Evolutionary conservation across 2,797 vertebrate species (phyloP).

Genomic region (Accipiter superciliosus): DNA sequence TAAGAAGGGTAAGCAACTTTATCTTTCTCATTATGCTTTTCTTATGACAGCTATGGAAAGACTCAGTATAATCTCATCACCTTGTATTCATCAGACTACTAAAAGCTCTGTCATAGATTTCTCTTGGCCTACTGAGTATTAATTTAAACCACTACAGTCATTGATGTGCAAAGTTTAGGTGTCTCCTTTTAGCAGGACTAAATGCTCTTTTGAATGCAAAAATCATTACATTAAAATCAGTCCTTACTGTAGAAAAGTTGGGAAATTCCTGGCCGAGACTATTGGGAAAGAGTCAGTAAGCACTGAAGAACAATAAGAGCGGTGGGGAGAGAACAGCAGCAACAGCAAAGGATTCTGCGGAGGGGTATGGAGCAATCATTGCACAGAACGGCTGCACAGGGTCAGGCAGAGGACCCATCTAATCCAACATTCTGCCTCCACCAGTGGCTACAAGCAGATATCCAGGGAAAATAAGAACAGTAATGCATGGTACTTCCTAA

Average conservation of each 20-base stretch:
- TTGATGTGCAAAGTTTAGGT: not conserved
- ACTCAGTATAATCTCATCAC: conserved; percentile 36
- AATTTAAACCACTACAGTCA: not conserved
- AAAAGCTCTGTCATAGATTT: conserved; percentile 21
- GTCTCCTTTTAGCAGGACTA: not conserved
- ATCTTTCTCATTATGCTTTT: conserved; percentile 29
- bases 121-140: not conserved
- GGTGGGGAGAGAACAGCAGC: not conserved
- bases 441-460: not conserved
- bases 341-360: not conserved
- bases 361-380: not conserved
- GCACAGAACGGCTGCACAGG: not conserved
- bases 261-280: not conserved
- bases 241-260: not conserved
- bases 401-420: not conserved
- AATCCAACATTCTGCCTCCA: not conserved
- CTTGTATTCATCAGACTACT: not conserved
- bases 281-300: not conserved
- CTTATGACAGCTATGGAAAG: conserved; percentile 17
- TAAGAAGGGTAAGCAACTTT: not conserved
- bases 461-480: not conserved
- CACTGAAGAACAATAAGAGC: not conserved
- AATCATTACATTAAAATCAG: not conserved
- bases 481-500: not conserved
- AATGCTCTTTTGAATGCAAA: not conserved